Evolutionary conservation across 2,888 invertebrate species (phyloP), one percentile per base, ranked within the genome.

Genomic region (Tryphoninae sp.): DNA sequence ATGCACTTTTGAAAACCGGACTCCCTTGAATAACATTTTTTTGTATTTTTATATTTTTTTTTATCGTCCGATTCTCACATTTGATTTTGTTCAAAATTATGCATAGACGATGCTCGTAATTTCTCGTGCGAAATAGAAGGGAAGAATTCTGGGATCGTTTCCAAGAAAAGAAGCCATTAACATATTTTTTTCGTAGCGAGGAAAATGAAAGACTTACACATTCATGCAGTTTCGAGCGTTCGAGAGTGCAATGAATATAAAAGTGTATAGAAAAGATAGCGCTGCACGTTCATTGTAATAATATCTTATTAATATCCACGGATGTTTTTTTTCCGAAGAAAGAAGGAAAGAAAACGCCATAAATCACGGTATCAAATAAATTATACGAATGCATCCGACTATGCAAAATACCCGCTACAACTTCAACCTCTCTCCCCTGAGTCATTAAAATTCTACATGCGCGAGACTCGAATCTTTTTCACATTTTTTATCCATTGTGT

Each of bases 231-330:
- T 22, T 51, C 3, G 33, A 13, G 33, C 8, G 22, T 67, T 49
- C n/a, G 75, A 26, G 45, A 58, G 53, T 19, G n/a, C 55, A 67
- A 11, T 51, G 49, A 45, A 61, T 67, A 51, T 64, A 64, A 13
- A 45, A 65, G 3, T 45, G 7, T 45, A 59, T 23, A 51, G 61
- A 42, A 42, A n/a, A 23, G 22, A 2, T 19, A 59, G 40, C 49
- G 19, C 33, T 33, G 23, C 42, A 62, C 61, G n/a, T 62, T 53
- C 61, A 79, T 83, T 81, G 68, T 58, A 83, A 83, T 82, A 82
- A 81, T 82, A 65, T 76, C 61, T 77, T 71, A 81, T 81, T 83
- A 68, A 81, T 73, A 72, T 45, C 45, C 76, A 78, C 8, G 58
- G 61, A 59, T 64, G 72, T 45, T 59, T 33, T 19, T 26, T 33